phyloP scores from a whole-genome alignment of 2,797 vertebrate genomes.

The Furcifer pardalis region DNA sequence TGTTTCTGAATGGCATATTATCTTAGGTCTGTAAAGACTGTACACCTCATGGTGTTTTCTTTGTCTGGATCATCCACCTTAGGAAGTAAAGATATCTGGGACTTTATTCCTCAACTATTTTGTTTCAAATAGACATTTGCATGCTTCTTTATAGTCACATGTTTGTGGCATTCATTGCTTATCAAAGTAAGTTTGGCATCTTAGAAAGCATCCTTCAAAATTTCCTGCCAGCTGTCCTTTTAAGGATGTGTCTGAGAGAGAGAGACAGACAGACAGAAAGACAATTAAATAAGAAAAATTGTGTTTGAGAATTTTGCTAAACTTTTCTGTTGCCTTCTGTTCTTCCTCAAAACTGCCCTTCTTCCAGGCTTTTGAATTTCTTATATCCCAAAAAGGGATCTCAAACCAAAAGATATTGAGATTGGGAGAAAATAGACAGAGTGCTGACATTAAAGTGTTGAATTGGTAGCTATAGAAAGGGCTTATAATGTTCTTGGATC shows the following conservation, averaged over 20 bases:
- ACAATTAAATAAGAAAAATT: not conserved
- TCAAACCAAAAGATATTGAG: not conserved
- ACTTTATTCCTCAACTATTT: no score
- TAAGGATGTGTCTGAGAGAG: not conserved
- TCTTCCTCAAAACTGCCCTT: not conserved
- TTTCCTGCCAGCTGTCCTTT: not conserved
- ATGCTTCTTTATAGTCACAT: no score
- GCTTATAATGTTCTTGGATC: no score
- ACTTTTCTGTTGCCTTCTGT: not conserved
- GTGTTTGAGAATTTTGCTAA: not conserved
- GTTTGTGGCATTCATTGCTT: no score
- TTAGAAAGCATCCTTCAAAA: not conserved
- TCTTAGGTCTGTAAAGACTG: no score
- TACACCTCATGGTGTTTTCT: no score
- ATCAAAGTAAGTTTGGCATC: not conserved
- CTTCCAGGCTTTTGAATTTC: not conserved
- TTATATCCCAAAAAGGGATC: not conserved
- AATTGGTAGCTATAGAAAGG: not conserved
- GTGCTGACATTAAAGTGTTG: not conserved
- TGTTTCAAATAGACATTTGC: no score
- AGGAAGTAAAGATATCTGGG: no score
- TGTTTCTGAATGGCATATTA: no score
- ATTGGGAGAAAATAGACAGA: not conserved
- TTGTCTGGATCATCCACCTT: no score
- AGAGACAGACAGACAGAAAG: no score